Base-by-base conservation (phyloP, 2,113 vertebrate genomes). In the Bambusicola thoracicus region DNA sequence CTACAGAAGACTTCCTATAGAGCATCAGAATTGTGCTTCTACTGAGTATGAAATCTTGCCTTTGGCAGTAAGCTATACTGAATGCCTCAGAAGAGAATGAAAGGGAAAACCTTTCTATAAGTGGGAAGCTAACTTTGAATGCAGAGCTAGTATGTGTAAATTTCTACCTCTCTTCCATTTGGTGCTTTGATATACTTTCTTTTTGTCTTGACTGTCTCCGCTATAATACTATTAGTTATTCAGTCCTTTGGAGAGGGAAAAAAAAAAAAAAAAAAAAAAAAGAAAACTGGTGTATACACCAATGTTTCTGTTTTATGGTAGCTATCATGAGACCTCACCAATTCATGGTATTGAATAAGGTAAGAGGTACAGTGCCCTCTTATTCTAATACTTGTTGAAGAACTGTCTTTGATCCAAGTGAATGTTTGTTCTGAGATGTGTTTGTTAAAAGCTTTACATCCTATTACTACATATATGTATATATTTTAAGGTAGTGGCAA, bases 151-250 rank as follows among this genome's bases (percentile, higher is more conserved):
- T 55, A 6, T 59, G 16, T 74, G 72, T 87, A 68, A 41, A 80
- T 91, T 81, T 89, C 56, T 89, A 32, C 34, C 61, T 34, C 13
- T 75, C 88, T 51, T 89, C 38, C 46, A n/a, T 72, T 78, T 61
- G 30, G 12, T 91, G 36, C 91, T 93, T 94, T 95, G 91, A 90
- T 93, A 94, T 92, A 40, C 41, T 89, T 87, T 89, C 19, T 24
- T 38, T 91, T 78, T 89, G 70, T 87, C 74, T 79, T 85, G 62
- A 51, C 81, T 66, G 56, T 19, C 44, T 81, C 19, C 48, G 56
- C 66, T 94, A 69, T 34, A 66, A 29, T 58, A 32, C 62, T 70
- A 40, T 68, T 51, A 12, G 49, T 44, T 88, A 79, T 81, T 48
- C 25, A 32, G 29, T 65, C 58, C 63, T 90, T 77, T 67, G 36